Evolutionary conservation across 2,113 vertebrate genomes (phyloP).

Genomic region (Apteryx mantelli): DNA sequence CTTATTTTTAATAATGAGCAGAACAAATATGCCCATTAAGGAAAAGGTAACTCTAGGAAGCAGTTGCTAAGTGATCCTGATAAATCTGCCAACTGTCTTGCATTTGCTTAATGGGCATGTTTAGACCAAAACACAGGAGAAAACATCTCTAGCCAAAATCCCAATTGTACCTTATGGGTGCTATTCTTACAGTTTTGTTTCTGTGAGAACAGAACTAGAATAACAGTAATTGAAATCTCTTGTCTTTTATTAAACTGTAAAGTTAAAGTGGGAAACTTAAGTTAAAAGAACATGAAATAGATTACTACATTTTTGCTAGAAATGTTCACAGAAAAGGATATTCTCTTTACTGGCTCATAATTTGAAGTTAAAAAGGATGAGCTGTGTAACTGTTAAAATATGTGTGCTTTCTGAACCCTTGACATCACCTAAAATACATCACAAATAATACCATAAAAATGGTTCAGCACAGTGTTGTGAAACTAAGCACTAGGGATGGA

Average conservation of each 20-base stretch:
- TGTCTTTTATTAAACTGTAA: not conserved
- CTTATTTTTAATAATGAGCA: not conserved
- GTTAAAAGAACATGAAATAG: not conserved
- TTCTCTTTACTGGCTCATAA: not conserved
- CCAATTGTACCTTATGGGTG: not conserved
- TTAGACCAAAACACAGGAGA: not conserved
- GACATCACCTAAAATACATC: not conserved
- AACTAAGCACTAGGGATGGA: not conserved
- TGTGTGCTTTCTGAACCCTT: not conserved
- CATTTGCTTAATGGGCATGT: not conserved
- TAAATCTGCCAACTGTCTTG: not conserved
- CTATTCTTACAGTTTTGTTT: not conserved
- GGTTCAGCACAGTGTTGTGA: not conserved
- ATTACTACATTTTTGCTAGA: not conserved
- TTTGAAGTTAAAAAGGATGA: not conserved
- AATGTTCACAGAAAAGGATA: not conserved
- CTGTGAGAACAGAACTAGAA: not conserved
- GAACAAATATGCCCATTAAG: not conserved
- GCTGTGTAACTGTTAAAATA: not conserved
- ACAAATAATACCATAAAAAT: not conserved
- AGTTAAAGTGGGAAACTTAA: not conserved
- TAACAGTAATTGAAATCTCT: not conserved
- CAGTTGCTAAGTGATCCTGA: not conserved
- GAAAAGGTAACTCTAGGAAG: not conserved
- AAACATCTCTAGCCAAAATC: not conserved